Evolutionary conservation across 2,797 vertebrate species (phyloP), one percentile per base, ranked within the genome.

Genomic region (Morus bassanus): DNA sequence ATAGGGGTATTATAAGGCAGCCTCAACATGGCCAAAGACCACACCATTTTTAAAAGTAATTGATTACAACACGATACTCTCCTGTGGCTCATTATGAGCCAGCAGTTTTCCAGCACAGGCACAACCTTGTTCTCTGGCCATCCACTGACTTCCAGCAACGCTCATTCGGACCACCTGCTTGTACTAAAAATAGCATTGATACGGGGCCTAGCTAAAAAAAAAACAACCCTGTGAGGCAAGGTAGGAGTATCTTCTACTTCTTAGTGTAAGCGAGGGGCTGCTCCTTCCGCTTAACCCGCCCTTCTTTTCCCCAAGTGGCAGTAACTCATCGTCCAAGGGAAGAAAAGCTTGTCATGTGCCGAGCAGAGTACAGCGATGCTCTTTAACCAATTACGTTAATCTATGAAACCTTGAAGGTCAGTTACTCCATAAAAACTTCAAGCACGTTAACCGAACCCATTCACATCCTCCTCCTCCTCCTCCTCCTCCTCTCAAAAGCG

Each of bases 351-450:
- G 53, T 25, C 80, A 6, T 1, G 11, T 1, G 7, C 25, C 30
- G 2, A 54, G 45, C 2, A 22, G 43, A 43, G 48, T 6, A 10
- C 28, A 30, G 46, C 16, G 27, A 45, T 4, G 33, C 83, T 56
- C 69, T 35, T 67, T 24, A 41, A 27, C 17, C 59, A 23, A 61
- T 22, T 19, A 27, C 37, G 9, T 11, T 24, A 24, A 69, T n/a
- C 69, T n/a, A 59, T 18, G 51, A 56, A 89, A 50, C 33, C 50
- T 1, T 16, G 67, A 68, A 76, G 92, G 59, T 73, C 67, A 22
- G 27, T 4, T 22, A 11, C 77, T 37, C 75, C 92, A 81, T 93
- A 9, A 94, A 85, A 92, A 72, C 94, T 76, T 68, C n/a, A 95
- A 45, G 60, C 5, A 17, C 53, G 3, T 35, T 80, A 80, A 90